These are phyloP conservation scores for Mastacembelus armatus DNA, from an alignment of 2,797 vertebrate genomes.

Conservation along the genomic window DNA sequence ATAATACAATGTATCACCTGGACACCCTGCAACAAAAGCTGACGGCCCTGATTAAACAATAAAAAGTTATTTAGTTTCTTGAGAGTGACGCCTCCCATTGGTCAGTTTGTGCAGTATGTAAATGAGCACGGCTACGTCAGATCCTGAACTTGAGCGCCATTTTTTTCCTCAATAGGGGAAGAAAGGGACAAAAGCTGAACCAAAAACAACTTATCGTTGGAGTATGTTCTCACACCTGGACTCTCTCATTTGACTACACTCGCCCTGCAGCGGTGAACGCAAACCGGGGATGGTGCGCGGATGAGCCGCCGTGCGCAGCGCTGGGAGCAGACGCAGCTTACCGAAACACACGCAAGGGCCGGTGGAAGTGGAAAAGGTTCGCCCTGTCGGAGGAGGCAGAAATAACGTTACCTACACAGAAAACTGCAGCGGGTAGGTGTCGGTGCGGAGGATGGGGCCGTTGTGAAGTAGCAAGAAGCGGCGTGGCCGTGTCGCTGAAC, in stretches of 20 bases:
- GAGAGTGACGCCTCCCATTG: constrained; percentile 80
- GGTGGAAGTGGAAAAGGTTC: constrained; percentile 67
- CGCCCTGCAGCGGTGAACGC: background rate
- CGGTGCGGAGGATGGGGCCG: constrained; percentile 40
- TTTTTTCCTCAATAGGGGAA: constrained; percentile 87
- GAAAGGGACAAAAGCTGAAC: constrained; percentile 80
- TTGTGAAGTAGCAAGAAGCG: constrained; percentile 33
- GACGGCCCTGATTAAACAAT: background rate
- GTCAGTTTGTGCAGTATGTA: constrained; percentile 86
- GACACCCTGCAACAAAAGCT: background rate
- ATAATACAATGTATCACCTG: background rate
- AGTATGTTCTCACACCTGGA: background rate
- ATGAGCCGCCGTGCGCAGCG: constrained; percentile 44
- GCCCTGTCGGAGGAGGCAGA: constrained; percentile 55
- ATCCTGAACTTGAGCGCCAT: constrained; percentile 97
- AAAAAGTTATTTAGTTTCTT: constrained; percentile 69
- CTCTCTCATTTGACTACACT: background rate
- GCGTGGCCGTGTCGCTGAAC: constrained; percentile 21
- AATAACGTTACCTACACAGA: constrained; percentile 64
- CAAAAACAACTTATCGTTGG: constrained; percentile 53
- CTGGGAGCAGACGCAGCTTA: constrained; percentile 56
- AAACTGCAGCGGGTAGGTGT: constrained; percentile 67
- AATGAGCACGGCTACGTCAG: constrained; percentile 87
- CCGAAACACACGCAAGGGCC: constrained; percentile 68
- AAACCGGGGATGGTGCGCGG: constrained; percentile 45